Base-by-base conservation (phyloP, 1,140 invertebrate genomes). In the Linepithema humile region DNA sequence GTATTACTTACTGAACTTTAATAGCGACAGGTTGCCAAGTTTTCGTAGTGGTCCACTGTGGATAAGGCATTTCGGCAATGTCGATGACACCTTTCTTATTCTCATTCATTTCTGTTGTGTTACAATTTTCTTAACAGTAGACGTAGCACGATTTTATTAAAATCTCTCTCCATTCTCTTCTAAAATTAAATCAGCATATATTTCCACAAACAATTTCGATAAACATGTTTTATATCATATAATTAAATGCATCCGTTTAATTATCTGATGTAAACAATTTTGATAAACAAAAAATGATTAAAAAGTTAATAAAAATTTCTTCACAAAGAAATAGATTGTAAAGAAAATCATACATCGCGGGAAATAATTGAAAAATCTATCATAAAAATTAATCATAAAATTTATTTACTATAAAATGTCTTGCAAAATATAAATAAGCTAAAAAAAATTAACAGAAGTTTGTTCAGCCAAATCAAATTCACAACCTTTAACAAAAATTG, bases 1-100 rank as follows among this genome's bases (percentile, higher is more conserved):
- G 15, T 43, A 43, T 50, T n/a, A 80, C 75, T 43, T 80, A 80
- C 75, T 23, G 48, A 69, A 69, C 64, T 10, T 80, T 80, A 40
- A 80, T 80, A 23, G 4, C 32, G 23, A 43, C 17, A 40, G 35
- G 17, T 9, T 55, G 38, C 17, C 35, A n/a, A 70, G 48, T 40
- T 6, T 40, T 67, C 45, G 15, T 10, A 67, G 17, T 7, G 2
- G n/a, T 43, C 75, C 48, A 43, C 29, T 12, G 48, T 69, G 48
- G 12, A 55, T 40, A 20, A 40, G 1, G 26, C 35, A 35, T 70
- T 10, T 23, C 2, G n/a, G n/a, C n/a, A 17, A 7, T 9, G 17
- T 62, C n/a, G 59, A 1, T 9, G 29, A 10, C 17, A 32, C 2
- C 3, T 23, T 10, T 35, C 17, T 38, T 67, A 29, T 53, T 40